phyloP scores from a whole-genome alignment of 92 coral and sea anemone genomes.

The Paramuricea clavata region DNA sequence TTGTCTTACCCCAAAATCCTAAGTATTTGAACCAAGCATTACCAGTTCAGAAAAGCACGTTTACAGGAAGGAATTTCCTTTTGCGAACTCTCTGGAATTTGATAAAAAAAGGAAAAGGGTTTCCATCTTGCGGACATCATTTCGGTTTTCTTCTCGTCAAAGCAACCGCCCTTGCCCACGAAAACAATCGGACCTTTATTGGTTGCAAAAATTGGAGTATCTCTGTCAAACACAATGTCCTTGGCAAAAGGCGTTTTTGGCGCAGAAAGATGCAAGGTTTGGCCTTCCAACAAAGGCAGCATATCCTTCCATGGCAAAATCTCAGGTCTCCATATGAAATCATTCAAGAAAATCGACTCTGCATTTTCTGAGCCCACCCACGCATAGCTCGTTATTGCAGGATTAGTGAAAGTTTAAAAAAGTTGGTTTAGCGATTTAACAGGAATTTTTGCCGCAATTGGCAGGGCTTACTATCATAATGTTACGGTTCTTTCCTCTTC shows the following conservation, averaged over 20 bases:
- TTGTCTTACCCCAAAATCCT: not conserved
- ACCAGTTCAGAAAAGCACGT: constrained; percentile 6
- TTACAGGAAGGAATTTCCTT: not conserved
- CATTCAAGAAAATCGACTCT: too few relatives aligned
- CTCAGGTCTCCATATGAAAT: too few relatives aligned
- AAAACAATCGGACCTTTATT: not conserved
- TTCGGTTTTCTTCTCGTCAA: not conserved
- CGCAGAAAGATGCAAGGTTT: constrained; percentile 18
- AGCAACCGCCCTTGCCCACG: not conserved
- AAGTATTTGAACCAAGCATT: not conserved
- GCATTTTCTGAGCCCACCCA: too few relatives aligned
- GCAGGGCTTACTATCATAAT: too few relatives aligned
- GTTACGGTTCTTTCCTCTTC: constrained; percentile 21
- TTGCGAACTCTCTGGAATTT: constrained; percentile 7
- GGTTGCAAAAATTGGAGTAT: constrained; percentile 37
- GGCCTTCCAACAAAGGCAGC: constrained; percentile 41
- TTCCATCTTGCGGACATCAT: not conserved
- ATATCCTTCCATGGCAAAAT: constrained; percentile 51
- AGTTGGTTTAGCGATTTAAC: too few relatives aligned
- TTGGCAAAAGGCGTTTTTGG: constrained; percentile 39
- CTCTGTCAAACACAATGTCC: constrained; percentile 38
- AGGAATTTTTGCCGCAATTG: too few relatives aligned
- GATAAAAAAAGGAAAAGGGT: not conserved
- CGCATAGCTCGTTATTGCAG: too few relatives aligned
- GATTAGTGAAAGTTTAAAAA: too few relatives aligned